These are phyloP conservation scores for Lepidocyrtoides sp. DNA, from an alignment of 2,888 invertebrate species.

Conservation along the genomic window DNA sequence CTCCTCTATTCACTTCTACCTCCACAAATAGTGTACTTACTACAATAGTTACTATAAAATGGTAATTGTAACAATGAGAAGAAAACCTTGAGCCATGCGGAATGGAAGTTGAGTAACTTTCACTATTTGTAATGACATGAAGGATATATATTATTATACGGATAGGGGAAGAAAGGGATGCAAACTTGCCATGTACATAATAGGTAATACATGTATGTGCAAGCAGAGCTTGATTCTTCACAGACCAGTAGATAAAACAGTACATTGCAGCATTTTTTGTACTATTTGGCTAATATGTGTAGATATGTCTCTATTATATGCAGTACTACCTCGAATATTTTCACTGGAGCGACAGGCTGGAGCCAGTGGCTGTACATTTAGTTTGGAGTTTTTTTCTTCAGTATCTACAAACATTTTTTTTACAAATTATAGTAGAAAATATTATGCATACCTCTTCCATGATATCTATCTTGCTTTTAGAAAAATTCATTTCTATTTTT, in stretches of 20 bases:
- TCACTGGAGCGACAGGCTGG: slow-evolving; percentile 57
- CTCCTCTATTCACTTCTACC: neutral
- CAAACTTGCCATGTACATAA: neutral
- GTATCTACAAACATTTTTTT: neutral
- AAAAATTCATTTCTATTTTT: slow-evolving; percentile 19
- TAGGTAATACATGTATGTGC: too few relatives aligned
- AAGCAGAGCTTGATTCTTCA: slow-evolving; percentile 1
- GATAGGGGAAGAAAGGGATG: slow-evolving; percentile 21
- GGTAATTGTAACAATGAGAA: slow-evolving; percentile 28
- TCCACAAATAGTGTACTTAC: neutral
- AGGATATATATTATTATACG: slow-evolving; percentile 60
- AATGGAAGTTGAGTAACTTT: slow-evolving; percentile 73
- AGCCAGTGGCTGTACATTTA: slow-evolving; percentile 36
- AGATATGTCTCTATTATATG: neutral
- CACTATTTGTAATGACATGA: slow-evolving; percentile 59
- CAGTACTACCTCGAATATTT: slow-evolving; percentile 34
- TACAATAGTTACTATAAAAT: neutral
- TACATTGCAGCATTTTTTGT: neutral
- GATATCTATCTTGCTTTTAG: neutral
- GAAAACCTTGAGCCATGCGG: slow-evolving; percentile 54
- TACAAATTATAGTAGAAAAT: neutral
- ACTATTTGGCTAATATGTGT: too few relatives aligned
- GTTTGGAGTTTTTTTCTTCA: neutral
- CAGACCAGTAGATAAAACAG: neutral
- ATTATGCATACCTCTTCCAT: neutral